A percentile compares a stretch with the other conserved stretches of the same genome.
These are phyloP conservation scores for Chaunax sp. DNA, from an alignment of 2,797 vertebrate genomes.

Conservation along the genomic window DNA sequence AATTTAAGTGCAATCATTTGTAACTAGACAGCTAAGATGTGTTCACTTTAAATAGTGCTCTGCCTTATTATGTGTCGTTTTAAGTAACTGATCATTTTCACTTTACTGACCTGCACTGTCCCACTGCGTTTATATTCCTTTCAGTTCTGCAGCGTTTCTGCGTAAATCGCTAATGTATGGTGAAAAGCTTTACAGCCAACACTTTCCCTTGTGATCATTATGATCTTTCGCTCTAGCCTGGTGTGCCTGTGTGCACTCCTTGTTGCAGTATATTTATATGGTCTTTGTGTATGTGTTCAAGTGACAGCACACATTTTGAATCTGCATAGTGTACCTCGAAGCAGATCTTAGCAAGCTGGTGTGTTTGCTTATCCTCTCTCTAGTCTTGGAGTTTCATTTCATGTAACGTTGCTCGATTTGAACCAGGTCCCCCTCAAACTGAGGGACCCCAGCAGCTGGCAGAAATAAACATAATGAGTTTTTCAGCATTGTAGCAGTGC, in stretches of 20 bases:
- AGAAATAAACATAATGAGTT: conserved; percentile 82
- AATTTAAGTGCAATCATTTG: background rate
- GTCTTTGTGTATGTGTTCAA: conserved; percentile 35
- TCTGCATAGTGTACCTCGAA: conserved; percentile 27
- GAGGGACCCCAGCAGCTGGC: conserved; percentile 79
- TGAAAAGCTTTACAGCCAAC: conserved; percentile 29
- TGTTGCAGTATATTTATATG: conserved; percentile 44
- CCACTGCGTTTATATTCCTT: conserved; percentile 19
- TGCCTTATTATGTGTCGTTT: background rate
- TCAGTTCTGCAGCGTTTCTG: conserved; percentile 25
- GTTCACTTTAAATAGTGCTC: background rate
- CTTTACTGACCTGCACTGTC: background rate
- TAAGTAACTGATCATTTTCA: conserved; percentile 7
- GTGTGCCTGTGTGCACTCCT: conserved; percentile 48
- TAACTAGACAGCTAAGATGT: conserved; percentile 1
- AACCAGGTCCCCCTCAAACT: conserved; percentile 69
- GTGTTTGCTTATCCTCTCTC: conserved; percentile 61
- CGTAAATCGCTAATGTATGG: conserved; percentile 18
- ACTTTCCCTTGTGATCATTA: conserved; percentile 35
- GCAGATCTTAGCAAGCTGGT: conserved; percentile 15
- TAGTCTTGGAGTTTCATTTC: conserved; percentile 65
- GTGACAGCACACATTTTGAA: conserved; percentile 42
- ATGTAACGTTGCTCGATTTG: conserved; percentile 73
- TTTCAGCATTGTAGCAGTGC: conserved; percentile 73
- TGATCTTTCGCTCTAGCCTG: conserved; percentile 42